Evolutionary conservation across 2,797 vertebrate genomes (phyloP).

Genomic region (Calcarius lapponicus): DNA sequence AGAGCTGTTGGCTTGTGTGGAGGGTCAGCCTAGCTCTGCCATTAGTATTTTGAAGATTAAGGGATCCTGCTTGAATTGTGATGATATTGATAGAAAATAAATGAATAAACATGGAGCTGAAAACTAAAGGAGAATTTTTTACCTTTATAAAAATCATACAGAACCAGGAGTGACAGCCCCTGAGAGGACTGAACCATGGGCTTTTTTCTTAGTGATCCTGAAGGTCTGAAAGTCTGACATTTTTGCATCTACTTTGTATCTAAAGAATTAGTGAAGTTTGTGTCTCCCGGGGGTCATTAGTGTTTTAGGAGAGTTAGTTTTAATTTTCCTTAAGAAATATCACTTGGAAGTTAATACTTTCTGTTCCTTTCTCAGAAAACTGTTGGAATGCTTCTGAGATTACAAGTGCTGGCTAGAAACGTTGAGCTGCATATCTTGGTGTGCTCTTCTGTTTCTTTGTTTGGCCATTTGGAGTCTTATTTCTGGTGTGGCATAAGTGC

Average conservation of each 20-base stretch:
- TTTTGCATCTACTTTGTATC: not conserved
- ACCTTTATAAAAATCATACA: not conserved
- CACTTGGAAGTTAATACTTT: not conserved
- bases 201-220: not conserved
- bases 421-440: not conserved
- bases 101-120: not conserved
- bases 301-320: not conserved
- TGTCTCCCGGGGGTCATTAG: not conserved
- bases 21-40: not conserved
- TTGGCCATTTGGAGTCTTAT: not conserved
- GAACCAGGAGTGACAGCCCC: not conserved
- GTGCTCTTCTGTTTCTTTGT: not conserved
- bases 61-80: not conserved
- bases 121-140: not conserved
- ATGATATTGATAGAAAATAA: not conserved
- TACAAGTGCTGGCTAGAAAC: not conserved
- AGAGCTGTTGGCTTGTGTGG: not conserved
- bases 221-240: not conserved
- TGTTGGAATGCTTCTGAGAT: not conserved
- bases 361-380: not conserved
- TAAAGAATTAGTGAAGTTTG: not conserved
- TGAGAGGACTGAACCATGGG: not conserved
- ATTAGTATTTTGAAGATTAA: not conserved
- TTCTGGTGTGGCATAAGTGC: not conserved
- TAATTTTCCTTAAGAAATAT: not conserved